phyloP scores from a whole-genome alignment of 2,113 vertebrate genomes.

The Mus spicilegus region DNA sequence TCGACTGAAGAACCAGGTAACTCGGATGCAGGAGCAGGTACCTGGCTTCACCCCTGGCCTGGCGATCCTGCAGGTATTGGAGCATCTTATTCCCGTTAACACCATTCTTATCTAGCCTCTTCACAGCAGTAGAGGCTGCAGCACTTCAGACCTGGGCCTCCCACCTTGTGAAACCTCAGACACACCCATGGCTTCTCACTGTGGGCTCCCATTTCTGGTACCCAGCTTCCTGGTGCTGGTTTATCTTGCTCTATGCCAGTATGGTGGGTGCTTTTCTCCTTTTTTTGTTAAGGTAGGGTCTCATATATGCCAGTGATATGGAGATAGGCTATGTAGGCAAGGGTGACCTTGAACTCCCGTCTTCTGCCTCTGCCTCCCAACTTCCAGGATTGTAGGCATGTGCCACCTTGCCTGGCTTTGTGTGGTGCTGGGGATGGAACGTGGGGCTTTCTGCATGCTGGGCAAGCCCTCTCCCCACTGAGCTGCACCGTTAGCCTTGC shows the following conservation, averaged over 20 bases:
- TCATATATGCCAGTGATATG: too few relatives aligned
- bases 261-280: neutral
- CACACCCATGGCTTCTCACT: neutral
- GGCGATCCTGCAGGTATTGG: conserved; percentile 94
- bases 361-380: neutral
- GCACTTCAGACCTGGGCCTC: neutral
- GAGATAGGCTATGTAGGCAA: neutral
- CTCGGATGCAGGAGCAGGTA: conserved; percentile 90
- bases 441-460: neutral
- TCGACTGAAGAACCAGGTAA: conserved; percentile 92
- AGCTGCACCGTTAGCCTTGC: neutral
- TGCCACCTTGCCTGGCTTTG: neutral
- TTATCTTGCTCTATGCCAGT: neutral
- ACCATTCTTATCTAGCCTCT: neutral
- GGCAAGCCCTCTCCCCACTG: too few relatives aligned
- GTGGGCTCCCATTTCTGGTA: neutral
- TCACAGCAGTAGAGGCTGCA: neutral
- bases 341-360: neutral
- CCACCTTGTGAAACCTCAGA: neutral
- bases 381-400: too few relatives aligned
- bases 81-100: neutral
- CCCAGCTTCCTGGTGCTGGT: neutral
- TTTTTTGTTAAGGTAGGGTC: neutral
- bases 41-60: conserved; percentile 94
- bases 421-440: neutral